phyloP scores from a whole-genome alignment of 37 sponge, comb jelly and placozoan species.

The Mnemiopsis leidyi region DNA sequence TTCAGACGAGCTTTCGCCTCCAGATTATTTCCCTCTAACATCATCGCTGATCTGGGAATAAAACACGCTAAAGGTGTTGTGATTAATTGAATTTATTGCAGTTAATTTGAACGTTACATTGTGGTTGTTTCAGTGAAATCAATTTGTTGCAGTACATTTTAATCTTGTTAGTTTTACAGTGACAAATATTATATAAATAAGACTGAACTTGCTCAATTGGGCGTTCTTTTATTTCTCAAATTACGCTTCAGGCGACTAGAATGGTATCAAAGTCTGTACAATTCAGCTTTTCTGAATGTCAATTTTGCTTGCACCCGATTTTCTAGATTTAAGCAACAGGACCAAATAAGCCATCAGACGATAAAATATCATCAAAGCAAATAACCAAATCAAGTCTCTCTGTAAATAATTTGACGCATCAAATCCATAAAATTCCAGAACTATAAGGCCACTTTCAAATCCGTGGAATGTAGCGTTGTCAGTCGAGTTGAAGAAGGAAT shows the following conservation, averaged over 20 bases:
- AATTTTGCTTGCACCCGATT: neutral
- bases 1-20: conserved; percentile 98
- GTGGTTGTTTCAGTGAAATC: no score
- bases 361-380: neutral
- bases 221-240: no score
- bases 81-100: no score
- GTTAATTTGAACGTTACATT: no score
- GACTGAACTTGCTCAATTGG: no score
- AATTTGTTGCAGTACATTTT: no score
- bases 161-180: no score
- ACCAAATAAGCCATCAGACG: neutral
- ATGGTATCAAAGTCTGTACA: no score
- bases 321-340: neutral
- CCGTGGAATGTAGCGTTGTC: neutral
- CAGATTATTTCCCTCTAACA: conserved; percentile 92
- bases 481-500: neutral
- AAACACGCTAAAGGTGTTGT: conserved; percentile 80
- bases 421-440: conserved; percentile 56
- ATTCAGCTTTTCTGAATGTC: conserved; percentile 4
- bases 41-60: conserved; percentile 87
- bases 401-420: neutral
- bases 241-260: no score
- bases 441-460: neutral
- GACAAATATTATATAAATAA: no score
- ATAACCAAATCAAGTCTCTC: conserved; percentile 12